Evolutionary conservation across 2,888 invertebrate genomes (phyloP).

Genomic region (Sesamia inferens): DNA sequence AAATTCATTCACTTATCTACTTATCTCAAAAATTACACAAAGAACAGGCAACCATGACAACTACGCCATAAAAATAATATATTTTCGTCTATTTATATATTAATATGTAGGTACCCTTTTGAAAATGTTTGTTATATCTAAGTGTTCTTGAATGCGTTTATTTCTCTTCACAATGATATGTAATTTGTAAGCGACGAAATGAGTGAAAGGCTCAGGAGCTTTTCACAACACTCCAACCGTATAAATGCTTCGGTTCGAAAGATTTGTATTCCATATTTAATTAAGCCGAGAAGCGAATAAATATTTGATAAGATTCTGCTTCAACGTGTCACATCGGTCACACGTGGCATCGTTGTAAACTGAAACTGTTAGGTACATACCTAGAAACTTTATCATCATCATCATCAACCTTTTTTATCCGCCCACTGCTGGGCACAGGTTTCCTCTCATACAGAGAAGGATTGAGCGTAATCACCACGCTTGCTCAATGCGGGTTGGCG

Average conservation of each 20-base stretch:
- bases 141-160: conserved; percentile 22
- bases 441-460: no score
- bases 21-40: neutral
- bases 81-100: conserved; percentile 9
- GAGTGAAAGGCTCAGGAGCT: conserved; percentile 16
- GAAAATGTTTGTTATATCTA: neutral
- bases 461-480: no score
- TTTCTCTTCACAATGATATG: conserved; percentile 18
- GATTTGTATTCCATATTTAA: conserved; percentile 45
- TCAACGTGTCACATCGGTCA: conserved; percentile 18
- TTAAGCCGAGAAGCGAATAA: conserved; percentile 26
- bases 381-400: no score
- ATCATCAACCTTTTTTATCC: no score
- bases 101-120: neutral
- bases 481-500: no score
- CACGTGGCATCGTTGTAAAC: conserved; percentile 14
- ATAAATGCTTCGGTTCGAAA: conserved; percentile 29
- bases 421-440: no score
- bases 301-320: conserved; percentile 32
- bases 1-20: conserved; percentile 1
- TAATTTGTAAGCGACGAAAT: conserved; percentile 26
- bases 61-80: neutral
- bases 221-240: conserved; percentile 23
- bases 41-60: neutral
- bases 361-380: conserved; percentile 3